A percentile compares a stretch with the other conserved stretches of the same genome.
Conservation (phyloP, 2,113 vertebrate genomes). For the Crotalus helleri region DNA sequence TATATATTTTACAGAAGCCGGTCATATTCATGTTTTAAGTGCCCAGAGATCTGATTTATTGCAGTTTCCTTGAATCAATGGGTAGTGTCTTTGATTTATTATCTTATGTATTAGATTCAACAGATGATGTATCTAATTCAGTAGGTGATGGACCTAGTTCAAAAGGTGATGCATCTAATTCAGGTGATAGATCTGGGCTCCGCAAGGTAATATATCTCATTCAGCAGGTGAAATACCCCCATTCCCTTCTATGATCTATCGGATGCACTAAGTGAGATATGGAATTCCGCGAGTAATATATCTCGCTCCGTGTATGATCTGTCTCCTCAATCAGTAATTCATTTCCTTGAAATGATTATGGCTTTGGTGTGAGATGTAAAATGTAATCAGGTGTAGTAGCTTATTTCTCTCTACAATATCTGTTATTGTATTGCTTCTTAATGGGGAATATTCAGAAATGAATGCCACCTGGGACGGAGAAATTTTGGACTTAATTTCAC, state of each 20-base stretch:
- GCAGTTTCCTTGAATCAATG: conserved; percentile 41
- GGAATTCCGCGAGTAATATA: background rate
- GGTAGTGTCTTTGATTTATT: conserved; percentile 54
- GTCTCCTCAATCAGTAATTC: background rate
- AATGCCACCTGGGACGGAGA: background rate
- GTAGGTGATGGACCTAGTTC: conserved; percentile 36
- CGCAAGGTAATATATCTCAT: conserved; percentile 15
- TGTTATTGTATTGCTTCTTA: conserved; percentile 21
- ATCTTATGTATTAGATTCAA: conserved; percentile 35
- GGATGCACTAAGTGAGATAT: conserved; percentile 28
- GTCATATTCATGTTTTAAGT: background rate
- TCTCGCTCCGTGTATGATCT: background rate
- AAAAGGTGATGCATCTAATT: conserved; percentile 39
- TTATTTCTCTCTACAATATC: conserved; percentile 36
- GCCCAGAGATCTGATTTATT: conserved; percentile 3
- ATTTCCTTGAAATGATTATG: conserved; percentile 32
- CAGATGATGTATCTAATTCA: conserved; percentile 51
- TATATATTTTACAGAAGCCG: background rate
- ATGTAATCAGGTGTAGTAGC: background rate
- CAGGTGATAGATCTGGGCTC: conserved; percentile 35
- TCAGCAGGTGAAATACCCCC: conserved; percentile 11
- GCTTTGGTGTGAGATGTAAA: conserved; percentile 28
- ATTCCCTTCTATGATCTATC: background rate
- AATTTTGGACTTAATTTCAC: conserved; percentile 1
- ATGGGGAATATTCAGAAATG: conserved; percentile 20